Evolutionary conservation across 2,797 vertebrate genomes (phyloP), one percentile per base, ranked within the genome.

Genomic region (Myotis daubentonii): DNA sequence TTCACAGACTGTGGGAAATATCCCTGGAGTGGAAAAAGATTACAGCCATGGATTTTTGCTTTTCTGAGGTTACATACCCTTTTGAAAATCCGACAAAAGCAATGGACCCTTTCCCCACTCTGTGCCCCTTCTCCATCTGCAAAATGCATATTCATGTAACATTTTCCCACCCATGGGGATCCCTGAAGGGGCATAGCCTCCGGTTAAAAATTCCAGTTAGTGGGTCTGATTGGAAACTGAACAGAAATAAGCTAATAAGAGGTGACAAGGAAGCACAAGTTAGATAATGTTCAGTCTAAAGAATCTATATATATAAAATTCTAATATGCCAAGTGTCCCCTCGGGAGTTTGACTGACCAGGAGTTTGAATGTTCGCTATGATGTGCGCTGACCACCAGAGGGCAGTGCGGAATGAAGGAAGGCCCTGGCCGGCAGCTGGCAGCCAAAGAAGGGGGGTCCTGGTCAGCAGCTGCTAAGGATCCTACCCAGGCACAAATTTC

Each of bases 1-100:
- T 51, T 20, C 30, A 53, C n/a, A 8, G 51, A 41, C 47, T 25
- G 60, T 79, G 49, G 94, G 60, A 91, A 92, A 81, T 72, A 33
- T 53, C 41, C 38, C 62, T 36, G 65, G 86, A 72, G 41, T 74
- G 82, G 72, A 79, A 94, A 87, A 71, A n/a, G 57, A 82, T 41
- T 25, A 87, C 16, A 81, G 55, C n/a, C 0, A 0, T 41, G 68
- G 65, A 28, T 41, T 86, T 80, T 4, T 23, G 49, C 71, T 55
- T 87, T 86, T 53, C 47, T 41, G 62, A 72, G 74, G 78, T 81
- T 72, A 47, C 36, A 36, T 33, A 12, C 30, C 41, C 23, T 36
- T 87, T 66, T 60, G 76, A 85, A 93, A 93, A 93, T 57, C 33
- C 62, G 41, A 72, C 33, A 53, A 83, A 87, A 91, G 62, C 20